Conservation (phyloP, 2,797 vertebrate species). For the Thripadectes ignobilis region DNA sequence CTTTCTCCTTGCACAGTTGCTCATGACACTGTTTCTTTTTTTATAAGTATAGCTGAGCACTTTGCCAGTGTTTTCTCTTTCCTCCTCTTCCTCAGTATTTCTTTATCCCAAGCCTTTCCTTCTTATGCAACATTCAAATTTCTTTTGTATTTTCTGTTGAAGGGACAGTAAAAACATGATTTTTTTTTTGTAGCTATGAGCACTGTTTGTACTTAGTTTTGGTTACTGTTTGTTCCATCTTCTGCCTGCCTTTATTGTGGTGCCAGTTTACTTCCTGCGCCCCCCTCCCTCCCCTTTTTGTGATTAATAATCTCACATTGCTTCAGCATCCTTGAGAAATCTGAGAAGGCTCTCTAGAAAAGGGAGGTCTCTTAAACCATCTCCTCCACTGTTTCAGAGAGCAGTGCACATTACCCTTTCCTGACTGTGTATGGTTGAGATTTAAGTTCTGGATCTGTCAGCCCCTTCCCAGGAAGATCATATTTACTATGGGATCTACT, state of each 20-base stretch:
- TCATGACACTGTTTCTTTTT: background rate
- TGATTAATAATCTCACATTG: background rate
- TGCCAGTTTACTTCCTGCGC: background rate
- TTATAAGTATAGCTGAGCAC: background rate
- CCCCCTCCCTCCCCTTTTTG: background rate
- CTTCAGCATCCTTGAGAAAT: background rate
- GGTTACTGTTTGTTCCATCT: fast-evolving
- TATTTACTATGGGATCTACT: background rate
- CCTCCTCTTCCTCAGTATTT: background rate
- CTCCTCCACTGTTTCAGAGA: background rate
- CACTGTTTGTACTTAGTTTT: background rate
- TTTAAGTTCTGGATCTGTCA: background rate
- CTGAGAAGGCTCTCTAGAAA: background rate
- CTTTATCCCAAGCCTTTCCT: background rate
- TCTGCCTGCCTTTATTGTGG: background rate
- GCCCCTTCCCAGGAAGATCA: background rate
- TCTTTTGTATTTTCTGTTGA: background rate
- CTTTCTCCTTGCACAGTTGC: background rate
- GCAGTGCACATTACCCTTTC: background rate
- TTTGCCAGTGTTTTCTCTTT: background rate
- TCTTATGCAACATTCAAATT: background rate
- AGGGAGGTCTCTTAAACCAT: background rate
- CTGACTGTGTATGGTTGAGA: background rate
- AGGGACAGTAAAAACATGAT: background rate
- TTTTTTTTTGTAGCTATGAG: background rate